A percentile compares a stretch with the other conserved stretches of the same genome.
Evolutionary conservation across 1,140 invertebrate genomes (phyloP).

Genomic region (Eurosta solidaginis): DNA sequence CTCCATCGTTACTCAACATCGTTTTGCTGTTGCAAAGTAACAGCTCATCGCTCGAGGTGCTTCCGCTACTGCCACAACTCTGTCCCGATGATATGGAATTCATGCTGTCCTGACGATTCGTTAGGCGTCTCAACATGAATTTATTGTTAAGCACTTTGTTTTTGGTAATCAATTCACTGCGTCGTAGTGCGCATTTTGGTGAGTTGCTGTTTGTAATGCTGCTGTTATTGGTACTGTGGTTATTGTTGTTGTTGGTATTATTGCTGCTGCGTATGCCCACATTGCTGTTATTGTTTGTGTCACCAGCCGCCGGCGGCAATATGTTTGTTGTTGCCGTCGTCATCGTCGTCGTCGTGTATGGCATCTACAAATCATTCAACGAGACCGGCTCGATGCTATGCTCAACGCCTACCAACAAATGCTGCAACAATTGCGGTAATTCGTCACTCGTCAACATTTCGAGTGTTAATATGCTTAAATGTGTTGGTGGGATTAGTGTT

Average conservation of each 20-base stretch:
- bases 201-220: constrained; percentile 38
- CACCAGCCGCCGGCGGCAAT: constrained; percentile 33
- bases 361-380: constrained; percentile 69
- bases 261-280: constrained; percentile 38
- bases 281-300: constrained; percentile 25
- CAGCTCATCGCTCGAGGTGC: constrained; percentile 38
- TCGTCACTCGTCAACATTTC: constrained; percentile 56
- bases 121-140: constrained; percentile 55
- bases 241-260: constrained; percentile 34
- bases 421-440: constrained; percentile 67
- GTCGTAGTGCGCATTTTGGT: constrained; percentile 56
- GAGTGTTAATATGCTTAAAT: constrained; percentile 34
- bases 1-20: background rate
- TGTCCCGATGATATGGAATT: constrained; percentile 57
- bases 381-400: constrained; percentile 70
- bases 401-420: constrained; percentile 69
- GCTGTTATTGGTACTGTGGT: constrained; percentile 33
- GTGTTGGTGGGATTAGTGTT: background rate
- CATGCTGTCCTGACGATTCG: constrained; percentile 57
- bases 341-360: constrained; percentile 41
- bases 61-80: constrained; percentile 51
- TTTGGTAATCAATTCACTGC: constrained; percentile 60
- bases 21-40: constrained; percentile 29
- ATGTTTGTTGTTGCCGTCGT: background rate
- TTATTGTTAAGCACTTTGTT: constrained; percentile 59